Evolutionary conservation across 2,113 vertebrate species (phyloP), one percentile per base, ranked within the genome.

Genomic region (Erythrocebus patas): DNA sequence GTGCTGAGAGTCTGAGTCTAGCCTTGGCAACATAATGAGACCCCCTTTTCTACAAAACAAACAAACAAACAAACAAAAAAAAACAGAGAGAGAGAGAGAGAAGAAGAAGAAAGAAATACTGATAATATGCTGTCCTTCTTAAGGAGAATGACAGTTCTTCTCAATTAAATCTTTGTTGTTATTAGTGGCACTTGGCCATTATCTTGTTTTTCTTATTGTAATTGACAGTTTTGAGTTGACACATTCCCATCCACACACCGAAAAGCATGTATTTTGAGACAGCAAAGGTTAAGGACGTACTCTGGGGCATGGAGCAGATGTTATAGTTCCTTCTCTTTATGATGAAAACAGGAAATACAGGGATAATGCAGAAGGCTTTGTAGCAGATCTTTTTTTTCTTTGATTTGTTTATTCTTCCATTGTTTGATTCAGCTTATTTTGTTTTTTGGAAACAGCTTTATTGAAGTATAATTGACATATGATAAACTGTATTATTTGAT

Each of bases 231-330:
- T 78, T 52, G 35, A 93, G n/a, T 78, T 92, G 70, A 75, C 89
- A 32, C 20, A 43, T 45, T 80, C 35, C 32, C 10, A 27, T 48
- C 23, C 45, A 61, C 8, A 93, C 43, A 52, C 73, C 43, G 50
- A 89, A 85, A 92, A 38, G 17, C 61, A 11, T 93, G 8, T 83
- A 35, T 89, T 91, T 76, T 64, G 78, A 84, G 87, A 95, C 66
- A 95, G 72, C 90, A 81, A 50, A 48, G 52, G 72, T 83, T 91
- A 86, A 91, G 68, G 22, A 68, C 83, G 48, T 72, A 55, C 78
- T 84, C 23, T 83, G 59, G 84, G 61, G 48, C 95, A 90, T 80
- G 59, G 66, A 95, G 90, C 95, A 98, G 82, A 96, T 95, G 85
- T 88, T 83, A 55, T 20, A 1, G 52, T 96, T 50, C 12, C 45